Evolutionary conservation across 2,113 vertebrate genomes (phyloP), one percentile per base, ranked within the genome.

Genomic region (Cettia cetti): DNA sequence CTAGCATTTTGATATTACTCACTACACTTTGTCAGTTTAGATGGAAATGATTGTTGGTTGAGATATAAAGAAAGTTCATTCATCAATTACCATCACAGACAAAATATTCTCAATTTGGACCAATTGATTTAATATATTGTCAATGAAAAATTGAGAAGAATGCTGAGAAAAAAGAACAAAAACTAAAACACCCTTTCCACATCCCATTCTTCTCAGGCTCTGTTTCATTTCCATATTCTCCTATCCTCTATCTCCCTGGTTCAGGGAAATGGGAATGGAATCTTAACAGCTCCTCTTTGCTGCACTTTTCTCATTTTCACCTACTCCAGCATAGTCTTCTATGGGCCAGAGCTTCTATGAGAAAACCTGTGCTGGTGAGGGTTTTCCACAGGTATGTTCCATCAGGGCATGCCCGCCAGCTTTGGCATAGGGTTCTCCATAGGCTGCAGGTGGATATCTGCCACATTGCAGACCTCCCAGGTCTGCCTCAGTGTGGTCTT

Each of bases 311-410:
- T 70, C 18, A 30, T 45, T 89, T 52, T 42, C 7, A 5, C 7
- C 11, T 35, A 7, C 15, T 64, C 22, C 24, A 77, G 7, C 1
- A 0, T 50, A 7, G 19, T 60, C 21, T 30, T 70, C 12, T n/a
- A 31, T 0, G 0, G 4, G 23, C 16, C 47, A 53, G 4, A 13
- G 8, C 21, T 82, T 47, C 50, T 63, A 7, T 13, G 31, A 82
- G 37, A 70, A 74, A 75, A 56, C 6, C 9, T 65, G 5, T 26
- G 15, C 19, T 31, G 15, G 6, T 8, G 2, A 21, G 15, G 8
- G 9, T 3, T 63, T 17, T 47, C 20, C 24, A 30, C 1, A 4
- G 13, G 11, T 12, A 60, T 15, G 11, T 65, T 64, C 8, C 15
- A 16, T n/a, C 59, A 64, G 10, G 11, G 4, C 24, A 40, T 4